Evolutionary conservation across 2,113 vertebrate species (phyloP), one percentile per base, ranked within the genome.

Genomic region (Coryphaenoides rupestris): DNA sequence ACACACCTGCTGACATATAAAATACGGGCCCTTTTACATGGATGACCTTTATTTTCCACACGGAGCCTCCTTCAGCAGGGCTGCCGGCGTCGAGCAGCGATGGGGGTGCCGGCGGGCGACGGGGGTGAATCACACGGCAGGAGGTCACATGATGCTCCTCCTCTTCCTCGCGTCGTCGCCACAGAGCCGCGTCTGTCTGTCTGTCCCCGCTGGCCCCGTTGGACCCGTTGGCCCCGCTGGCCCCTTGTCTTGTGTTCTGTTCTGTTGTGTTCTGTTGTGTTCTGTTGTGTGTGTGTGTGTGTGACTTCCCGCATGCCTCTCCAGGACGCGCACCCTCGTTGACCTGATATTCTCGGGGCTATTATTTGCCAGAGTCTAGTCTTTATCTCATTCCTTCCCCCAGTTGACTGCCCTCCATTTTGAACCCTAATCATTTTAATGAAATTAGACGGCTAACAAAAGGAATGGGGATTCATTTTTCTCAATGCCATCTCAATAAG

Each of bases 381-480:
- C 0, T 15, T 57, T 60, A 21, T 65, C 62, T 61, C 45, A 53
- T 5, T 15, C 19, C n/a, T 50, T n/a, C 15, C 15, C 15, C 15
- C 15, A 50, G 47, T 57, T 62, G 46, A 61, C 13, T 28, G 26
- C n/a, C 16, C 49, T 55, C 33, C 53, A 2, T 70, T 71, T 65
- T 62, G 54, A 53, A 55, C 40, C 47, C 24, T 16, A 75, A 65
- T 68, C 12, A 52, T 66, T 63, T 66, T 4, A 66, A 73, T 65
- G 26, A 33, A 73, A 62, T 24, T 75, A 61, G 65, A 21, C 71
- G 19, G 33, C 16, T 60, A 46, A 60, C 14, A 7, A 16, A n/a
- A 14, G 19, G 19, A 14, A 22, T 47, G 15, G 22, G 58, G 19
- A 56, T 62, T 76, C 69, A 70, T 40, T 6, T 62, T n/a, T 49